Conservation (phyloP, 2,888 invertebrate species). For the Blomia tropicalis region DNA sequence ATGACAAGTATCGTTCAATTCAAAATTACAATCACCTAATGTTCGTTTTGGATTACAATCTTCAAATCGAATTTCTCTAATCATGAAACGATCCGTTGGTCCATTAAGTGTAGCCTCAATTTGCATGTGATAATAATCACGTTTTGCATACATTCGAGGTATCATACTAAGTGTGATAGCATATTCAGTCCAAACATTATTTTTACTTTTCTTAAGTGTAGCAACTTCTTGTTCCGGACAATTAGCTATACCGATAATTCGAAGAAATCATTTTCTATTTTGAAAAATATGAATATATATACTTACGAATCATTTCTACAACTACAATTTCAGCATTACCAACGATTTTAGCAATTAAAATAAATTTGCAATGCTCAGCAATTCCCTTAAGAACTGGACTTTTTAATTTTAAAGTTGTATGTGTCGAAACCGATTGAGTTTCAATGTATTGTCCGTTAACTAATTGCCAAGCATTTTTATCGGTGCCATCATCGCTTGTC, state of each 20-base stretch:
- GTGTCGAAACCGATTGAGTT: background rate
- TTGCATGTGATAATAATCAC: background rate
- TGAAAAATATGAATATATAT: background rate
- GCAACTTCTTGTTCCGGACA: too few species aligned
- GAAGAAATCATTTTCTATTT: too few species aligned
- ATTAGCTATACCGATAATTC: too few species aligned
- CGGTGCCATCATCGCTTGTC: background rate
- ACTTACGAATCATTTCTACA: background rate
- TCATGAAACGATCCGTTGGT: constrained; percentile 1
- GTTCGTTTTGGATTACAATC: constrained; percentile 28
- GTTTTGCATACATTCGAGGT: background rate
- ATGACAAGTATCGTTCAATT: constrained; percentile 24
- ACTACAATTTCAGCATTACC: background rate
- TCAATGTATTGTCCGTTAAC: background rate
- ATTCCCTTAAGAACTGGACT: background rate
- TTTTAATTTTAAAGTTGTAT: background rate
- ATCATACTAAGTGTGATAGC: background rate
- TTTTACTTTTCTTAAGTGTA: too few species aligned
- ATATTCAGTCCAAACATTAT: background rate
- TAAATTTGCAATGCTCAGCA: background rate
- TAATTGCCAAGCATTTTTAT: background rate
- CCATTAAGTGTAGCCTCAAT: background rate
- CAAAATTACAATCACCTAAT: constrained; percentile 28
- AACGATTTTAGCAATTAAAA: background rate
- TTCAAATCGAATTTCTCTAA: constrained; percentile 26